phyloP scores from a whole-genome alignment of 2,888 invertebrate genomes.

The Polydesmus complanatus region DNA sequence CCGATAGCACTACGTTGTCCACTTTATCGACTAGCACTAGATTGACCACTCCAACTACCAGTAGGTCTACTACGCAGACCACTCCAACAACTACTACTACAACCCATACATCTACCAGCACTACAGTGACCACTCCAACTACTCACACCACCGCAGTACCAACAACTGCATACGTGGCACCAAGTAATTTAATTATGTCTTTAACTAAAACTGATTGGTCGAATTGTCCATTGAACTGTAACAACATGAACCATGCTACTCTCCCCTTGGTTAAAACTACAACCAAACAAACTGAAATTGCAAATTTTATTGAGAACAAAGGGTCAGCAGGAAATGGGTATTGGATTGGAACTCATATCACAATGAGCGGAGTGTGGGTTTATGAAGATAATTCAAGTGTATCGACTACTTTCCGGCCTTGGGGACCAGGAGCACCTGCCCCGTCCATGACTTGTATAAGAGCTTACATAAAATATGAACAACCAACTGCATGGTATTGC shows the following conservation, averaged over 20 bases:
- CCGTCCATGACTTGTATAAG: background rate
- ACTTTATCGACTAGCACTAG: background rate
- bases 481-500: background rate
- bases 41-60: background rate
- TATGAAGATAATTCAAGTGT: background rate
- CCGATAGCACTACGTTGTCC: background rate
- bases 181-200: too few species aligned
- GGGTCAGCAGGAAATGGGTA: background rate
- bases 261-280: background rate
- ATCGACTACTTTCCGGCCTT: background rate
- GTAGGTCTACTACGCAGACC: background rate
- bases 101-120: background rate
- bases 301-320: background rate
- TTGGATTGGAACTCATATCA: background rate
- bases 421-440: background rate
- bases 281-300: background rate
- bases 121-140: background rate
- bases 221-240: background rate
- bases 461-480: background rate
- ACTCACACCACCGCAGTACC: background rate
- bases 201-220: background rate
- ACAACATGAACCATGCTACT: background rate
- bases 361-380: background rate
- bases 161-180: background rate
- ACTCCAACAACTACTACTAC: background rate